Evolutionary conservation across 2,888 invertebrate species (phyloP).

Genomic region (Synanthedon andrenaeformis): DNA sequence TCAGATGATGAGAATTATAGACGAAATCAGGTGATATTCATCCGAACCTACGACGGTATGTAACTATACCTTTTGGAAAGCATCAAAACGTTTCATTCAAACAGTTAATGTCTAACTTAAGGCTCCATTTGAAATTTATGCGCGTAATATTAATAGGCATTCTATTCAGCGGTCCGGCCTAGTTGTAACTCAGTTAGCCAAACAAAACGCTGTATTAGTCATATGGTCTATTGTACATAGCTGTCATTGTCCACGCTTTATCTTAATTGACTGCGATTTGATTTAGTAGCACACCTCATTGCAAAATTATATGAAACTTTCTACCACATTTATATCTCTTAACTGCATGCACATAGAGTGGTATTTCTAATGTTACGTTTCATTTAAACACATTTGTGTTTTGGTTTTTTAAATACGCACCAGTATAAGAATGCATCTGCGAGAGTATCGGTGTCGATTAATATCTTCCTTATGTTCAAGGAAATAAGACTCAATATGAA

Average conservation of each 20-base stretch:
- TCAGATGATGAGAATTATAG: background rate
- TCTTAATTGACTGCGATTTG: constrained; percentile 68
- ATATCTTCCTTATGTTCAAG: background rate
- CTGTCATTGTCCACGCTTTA: constrained; percentile 58
- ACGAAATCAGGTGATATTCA: background rate
- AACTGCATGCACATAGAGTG: no score
- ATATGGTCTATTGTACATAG: constrained; percentile 55
- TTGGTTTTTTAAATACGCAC: constrained; percentile 19
- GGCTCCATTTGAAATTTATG: background rate
- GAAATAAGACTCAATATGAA: background rate
- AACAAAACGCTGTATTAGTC: constrained; percentile 63
- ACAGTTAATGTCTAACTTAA: background rate
- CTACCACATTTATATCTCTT: background rate
- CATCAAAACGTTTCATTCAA: background rate
- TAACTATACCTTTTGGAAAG: background rate
- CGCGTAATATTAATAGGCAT: constrained; percentile 30
- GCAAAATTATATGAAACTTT: constrained; percentile 21
- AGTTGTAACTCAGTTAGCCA: constrained; percentile 28
- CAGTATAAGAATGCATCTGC: constrained; percentile 10
- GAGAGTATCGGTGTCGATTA: constrained; percentile 3
- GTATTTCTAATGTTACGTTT: no score
- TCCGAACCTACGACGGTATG: background rate
- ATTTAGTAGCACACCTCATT: constrained; percentile 49
- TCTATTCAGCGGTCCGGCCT: constrained; percentile 23
- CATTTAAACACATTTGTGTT: constrained; percentile 1